Evolutionary conservation across 2,113 vertebrate species (phyloP).

Genomic region (Riparia riparia): DNA sequence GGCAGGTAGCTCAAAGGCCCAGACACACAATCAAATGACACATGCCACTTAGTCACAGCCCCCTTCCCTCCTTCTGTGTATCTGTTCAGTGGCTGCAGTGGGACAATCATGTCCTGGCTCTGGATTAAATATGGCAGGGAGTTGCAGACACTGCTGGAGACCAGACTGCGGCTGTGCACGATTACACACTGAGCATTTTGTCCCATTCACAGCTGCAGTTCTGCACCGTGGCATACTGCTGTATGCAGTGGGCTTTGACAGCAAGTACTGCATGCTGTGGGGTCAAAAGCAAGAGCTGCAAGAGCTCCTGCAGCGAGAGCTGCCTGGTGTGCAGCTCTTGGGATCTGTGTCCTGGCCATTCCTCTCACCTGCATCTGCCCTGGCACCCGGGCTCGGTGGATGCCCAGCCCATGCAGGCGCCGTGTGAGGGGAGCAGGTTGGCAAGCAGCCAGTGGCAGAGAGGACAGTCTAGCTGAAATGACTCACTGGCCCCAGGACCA

Average conservation of each 20-base stretch:
- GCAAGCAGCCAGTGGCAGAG: not conserved
- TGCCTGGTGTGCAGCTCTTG: not conserved
- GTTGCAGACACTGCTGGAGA: not conserved
- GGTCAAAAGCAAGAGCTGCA: not conserved
- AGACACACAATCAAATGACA: conserved; percentile 1
- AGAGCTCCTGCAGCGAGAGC: not conserved
- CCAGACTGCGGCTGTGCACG: not conserved
- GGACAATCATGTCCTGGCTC: not conserved
- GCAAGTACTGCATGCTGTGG: not conserved
- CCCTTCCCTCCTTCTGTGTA: not conserved
- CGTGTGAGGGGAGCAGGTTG: not conserved
- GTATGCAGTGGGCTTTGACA: not conserved
- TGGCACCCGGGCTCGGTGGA: not conserved
- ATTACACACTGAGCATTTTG: not conserved
- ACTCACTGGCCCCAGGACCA: not conserved
- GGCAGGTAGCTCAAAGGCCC: not conserved
- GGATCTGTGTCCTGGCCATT: not conserved
- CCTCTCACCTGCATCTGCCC: not conserved
- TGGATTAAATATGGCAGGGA: not conserved
- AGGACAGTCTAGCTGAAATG: not conserved
- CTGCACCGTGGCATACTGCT: not conserved
- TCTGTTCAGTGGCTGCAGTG: not conserved
- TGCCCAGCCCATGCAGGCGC: not conserved
- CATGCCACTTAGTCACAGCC: not conserved
- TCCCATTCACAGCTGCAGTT: not conserved